Evolutionary conservation across 2,797 vertebrate species (phyloP), one percentile per base, ranked within the genome.

Genomic region (Schizothorax lantsangensis): DNA sequence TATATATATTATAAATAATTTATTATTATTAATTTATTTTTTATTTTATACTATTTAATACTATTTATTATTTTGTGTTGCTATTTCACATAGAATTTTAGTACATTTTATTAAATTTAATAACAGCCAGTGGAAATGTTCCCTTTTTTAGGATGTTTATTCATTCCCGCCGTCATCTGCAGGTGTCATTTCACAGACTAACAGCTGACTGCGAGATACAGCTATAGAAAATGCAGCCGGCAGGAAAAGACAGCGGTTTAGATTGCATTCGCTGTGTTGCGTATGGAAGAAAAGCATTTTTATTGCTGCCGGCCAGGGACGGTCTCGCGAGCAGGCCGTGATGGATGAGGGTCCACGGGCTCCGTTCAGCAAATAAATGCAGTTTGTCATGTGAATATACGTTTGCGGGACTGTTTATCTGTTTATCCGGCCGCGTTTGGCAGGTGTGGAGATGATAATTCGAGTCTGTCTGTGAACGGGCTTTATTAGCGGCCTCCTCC

Each of bases 401-500:
- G 74, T 69, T 23, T 72, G 40, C n/a, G 38, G 43, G 69, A 52
- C 68, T 87, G 62, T 85, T 75, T 71, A 47, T 73, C 40, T 36
- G 62, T 75, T 68, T 73, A 74, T 73, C 43, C 6, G 78, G 40
- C 38, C 33, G 83, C 26, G 81, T 84, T 75, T 84, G 85, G 77
- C 85, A 86, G 71, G 66, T 86, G 47, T 73, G 74, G 43, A 49
- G 80, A 80, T 83, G 57, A 84, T 89, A 82, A 84, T 86, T 88
- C 43, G 33, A 75, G 49, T 84, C 69, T 84, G 71, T 79, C 64
- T 84, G 69, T 47, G 81, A 19, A 21, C 81, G 59, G 74, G 57
- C 47, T 90, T 89, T 85, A 88, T 87, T 83, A 85, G 68, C 62
- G 68, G 57, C 79, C 52, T 79, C 78, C 81, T 81, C 81, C 82